Base-by-base conservation (phyloP, 2,888 invertebrate genomes). In the Caenorhabditis sp. region DNA sequence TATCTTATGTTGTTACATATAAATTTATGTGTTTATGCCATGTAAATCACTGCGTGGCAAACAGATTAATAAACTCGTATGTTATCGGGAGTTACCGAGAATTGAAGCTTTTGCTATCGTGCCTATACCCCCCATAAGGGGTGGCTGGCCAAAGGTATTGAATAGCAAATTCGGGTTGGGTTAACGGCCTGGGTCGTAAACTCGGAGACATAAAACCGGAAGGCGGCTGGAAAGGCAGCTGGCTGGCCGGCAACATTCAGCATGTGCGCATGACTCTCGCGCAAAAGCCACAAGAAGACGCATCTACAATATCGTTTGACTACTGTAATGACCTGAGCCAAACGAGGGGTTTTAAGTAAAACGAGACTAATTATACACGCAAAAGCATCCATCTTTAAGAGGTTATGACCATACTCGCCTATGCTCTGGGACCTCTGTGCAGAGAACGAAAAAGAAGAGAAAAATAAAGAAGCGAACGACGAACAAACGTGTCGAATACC, bases 161-260 rank as follows among this genome's bases (percentile, higher is more conserved):
- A 70, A 70, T 70, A 75, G 70, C 62, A 70, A 75, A 75, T 75
- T 68, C 58, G n/a, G n/a, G 61, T 52, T 32, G 59, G 74, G 74
- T 74, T 74, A 74, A 74, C 74, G 74, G 74, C 68, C 50, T 41
- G 17, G 68, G 70, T 75, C 75, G 75, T 75, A 75, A 75, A 75
- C 68, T 68, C 62, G 43, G 63, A 68, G 62, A 66, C 74, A 66
- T 68, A 74, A 74, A 74, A 61, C 62, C 24, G 53, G 39, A 37
- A 46, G 61, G 32, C 62, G 62, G 41, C 62, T 56, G 52, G 63
- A 63, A 59, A 66, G 66, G 74, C 74, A 66, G 74, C 53, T 66
- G 66, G 66, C 58, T 39, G 61, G 41, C 52, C 43, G 63, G 48
- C 73, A 63, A 58, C 65, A 56, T 63, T 52, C 72, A 35, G 13